These are phyloP conservation scores for Corythornis leucogaster DNA, from an alignment of 2,797 vertebrate genomes.

Conservation along the genomic window DNA sequence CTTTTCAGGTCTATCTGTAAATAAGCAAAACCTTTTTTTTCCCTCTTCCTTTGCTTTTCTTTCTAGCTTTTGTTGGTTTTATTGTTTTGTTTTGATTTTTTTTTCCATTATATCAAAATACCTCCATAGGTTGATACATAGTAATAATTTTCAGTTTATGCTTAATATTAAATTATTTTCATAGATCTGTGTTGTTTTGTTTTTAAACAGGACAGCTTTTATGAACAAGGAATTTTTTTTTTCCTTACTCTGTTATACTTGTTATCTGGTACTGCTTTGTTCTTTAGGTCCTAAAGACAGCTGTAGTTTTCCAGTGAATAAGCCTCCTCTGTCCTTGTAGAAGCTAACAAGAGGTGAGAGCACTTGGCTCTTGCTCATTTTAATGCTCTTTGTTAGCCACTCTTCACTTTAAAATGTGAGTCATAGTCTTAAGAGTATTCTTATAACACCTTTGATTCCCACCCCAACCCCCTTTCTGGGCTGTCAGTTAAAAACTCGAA, in stretches of 20 bases:
- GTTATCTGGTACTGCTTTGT: not conserved
- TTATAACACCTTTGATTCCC: not conserved
- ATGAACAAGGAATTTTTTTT: not conserved
- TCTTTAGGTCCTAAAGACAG: not conserved
- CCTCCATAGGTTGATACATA: not conserved
- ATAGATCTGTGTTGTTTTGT: not conserved
- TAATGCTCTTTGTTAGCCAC: not conserved
- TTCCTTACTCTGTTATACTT: not conserved
- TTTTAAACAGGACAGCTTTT: not conserved
- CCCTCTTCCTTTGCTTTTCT: no score
- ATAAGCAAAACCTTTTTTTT: not conserved
- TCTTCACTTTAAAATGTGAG: conserved; percentile 1
- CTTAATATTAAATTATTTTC: not conserved
- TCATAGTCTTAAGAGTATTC: conserved; percentile 1
- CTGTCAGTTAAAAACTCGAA: conserved; percentile 1
- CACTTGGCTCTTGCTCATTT: not conserved
- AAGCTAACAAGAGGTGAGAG: not conserved
- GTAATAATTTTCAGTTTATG: not conserved
- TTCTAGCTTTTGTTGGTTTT: not conserved
- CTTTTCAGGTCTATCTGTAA: not conserved
- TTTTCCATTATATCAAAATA: not conserved
- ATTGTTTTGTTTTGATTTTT: no score
- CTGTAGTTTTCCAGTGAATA: not conserved
- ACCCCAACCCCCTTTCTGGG: not conserved
- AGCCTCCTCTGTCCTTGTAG: not conserved